Evolutionary conservation across 2,888 invertebrate genomes (phyloP).

Genomic region (Amiota minor): DNA sequence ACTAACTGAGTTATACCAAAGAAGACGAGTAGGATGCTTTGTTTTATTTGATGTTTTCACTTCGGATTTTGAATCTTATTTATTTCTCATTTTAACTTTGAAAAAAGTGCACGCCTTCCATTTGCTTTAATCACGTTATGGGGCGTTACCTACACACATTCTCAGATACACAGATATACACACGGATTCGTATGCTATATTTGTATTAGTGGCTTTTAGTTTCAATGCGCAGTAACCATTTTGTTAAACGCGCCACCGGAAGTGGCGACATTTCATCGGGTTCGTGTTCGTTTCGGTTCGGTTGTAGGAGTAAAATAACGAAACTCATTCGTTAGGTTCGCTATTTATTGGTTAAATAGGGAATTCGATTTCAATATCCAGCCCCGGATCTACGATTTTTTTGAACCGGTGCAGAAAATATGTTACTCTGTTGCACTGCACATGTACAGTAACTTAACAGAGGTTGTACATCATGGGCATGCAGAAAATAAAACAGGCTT

Average conservation of each 20-base stretch:
- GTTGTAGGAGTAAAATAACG: slow-evolving; percentile 52
- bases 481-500: too few species aligned
- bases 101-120: slow-evolving; percentile 64
- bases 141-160: slow-evolving; percentile 60
- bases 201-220: background rate
- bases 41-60: background rate
- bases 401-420: too few species aligned
- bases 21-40: background rate
- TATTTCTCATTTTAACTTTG: background rate
- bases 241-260: slow-evolving; percentile 33
- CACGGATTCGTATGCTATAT: slow-evolving; percentile 36
- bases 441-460: too few species aligned
- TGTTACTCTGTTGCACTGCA: too few species aligned
- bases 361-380: too few species aligned
- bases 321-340: slow-evolving; percentile 34
- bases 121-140: slow-evolving; percentile 69
- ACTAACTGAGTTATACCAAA: slow-evolving; percentile 13
- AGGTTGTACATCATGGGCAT: too few species aligned
- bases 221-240: slow-evolving; percentile 25
- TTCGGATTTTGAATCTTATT: background rate
- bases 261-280: slow-evolving; percentile 33
- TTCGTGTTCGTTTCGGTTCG: slow-evolving; percentile 12
- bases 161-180: slow-evolving; percentile 15
- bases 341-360: too few species aligned
- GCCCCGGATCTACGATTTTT: too few species aligned